Percentiles rank a stretch among this genome's conserved stretches.
These are phyloP conservation scores for Sebastes nivosus DNA, from an alignment of 2,797 vertebrate species.

Conservation along the genomic window DNA sequence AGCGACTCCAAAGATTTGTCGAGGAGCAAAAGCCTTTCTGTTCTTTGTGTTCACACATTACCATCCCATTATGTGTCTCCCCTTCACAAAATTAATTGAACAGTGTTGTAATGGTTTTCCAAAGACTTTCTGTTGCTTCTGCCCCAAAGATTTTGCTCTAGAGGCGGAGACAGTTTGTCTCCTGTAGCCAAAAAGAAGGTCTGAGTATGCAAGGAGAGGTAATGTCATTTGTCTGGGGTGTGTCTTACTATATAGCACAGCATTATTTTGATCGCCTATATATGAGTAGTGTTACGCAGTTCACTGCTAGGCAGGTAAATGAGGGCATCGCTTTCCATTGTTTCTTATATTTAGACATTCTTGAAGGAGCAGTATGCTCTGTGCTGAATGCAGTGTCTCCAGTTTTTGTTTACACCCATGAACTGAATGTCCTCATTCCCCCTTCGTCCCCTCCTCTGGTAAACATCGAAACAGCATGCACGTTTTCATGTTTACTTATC, in stretches of 20 bases:
- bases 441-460: slow-evolving; percentile 50
- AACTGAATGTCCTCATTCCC: slow-evolving; percentile 44
- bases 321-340: slow-evolving; percentile 56
- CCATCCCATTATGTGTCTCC: slow-evolving; percentile 75
- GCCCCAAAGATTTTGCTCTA: slow-evolving; percentile 30
- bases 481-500: slow-evolving; percentile 78
- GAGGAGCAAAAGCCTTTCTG: slow-evolving; percentile 65
- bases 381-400: slow-evolving; percentile 32
- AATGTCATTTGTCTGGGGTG: slow-evolving; percentile 18
- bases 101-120: slow-evolving; percentile 56
- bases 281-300: neutral
- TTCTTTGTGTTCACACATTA: slow-evolving; percentile 74
- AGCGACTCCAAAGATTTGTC: slow-evolving; percentile 68
- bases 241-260: slow-evolving; percentile 15
- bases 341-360: slow-evolving; percentile 25
- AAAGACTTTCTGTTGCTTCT: slow-evolving; percentile 51
- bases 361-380: slow-evolving; percentile 23
- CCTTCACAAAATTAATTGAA: slow-evolving; percentile 65
- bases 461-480: slow-evolving; percentile 79
- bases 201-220: slow-evolving; percentile 6
- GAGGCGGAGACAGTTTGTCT: slow-evolving; percentile 29
- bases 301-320: slow-evolving; percentile 25
- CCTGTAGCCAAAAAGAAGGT: slow-evolving; percentile 10
- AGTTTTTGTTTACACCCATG: slow-evolving; percentile 47
- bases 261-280: neutral